Percentiles rank a stretch among this genome's conserved stretches.
Conservation (phyloP, 1,140 invertebrate genomes). For the Vollenhovia emeryi region DNA sequence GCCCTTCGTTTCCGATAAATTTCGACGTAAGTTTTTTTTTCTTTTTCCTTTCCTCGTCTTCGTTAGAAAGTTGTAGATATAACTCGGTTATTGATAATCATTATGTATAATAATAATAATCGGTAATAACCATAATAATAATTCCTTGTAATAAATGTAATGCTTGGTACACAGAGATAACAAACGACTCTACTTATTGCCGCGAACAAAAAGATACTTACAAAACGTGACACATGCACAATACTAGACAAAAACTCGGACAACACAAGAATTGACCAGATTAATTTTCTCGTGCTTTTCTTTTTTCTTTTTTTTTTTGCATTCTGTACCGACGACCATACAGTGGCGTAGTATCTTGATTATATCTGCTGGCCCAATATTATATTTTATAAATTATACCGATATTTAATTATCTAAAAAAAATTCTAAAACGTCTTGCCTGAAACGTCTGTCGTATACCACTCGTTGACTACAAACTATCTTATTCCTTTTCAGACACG, state of each 20-base stretch:
- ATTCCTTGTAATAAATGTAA: conserved; percentile 82
- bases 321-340: conserved; percentile 73
- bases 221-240: conserved; percentile 84
- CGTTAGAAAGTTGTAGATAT: conserved; percentile 68
- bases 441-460: conserved; percentile 75
- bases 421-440: conserved; percentile 81
- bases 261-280: conserved; percentile 84
- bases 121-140: conserved; percentile 68
- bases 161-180: conserved; percentile 82
- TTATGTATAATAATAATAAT: conserved; percentile 68
- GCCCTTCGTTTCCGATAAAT: conserved; percentile 62
- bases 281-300: conserved; percentile 76
- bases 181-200: conserved; percentile 77
- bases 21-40: conserved; percentile 44
- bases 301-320: conserved; percentile 64
- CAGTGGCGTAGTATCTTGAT: conserved; percentile 72
- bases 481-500: conserved; percentile 54
- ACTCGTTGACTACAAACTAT: conserved; percentile 61
- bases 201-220: conserved; percentile 82
- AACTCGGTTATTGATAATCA: conserved; percentile 69
- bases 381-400: conserved; percentile 78
- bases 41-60: conserved; percentile 19
- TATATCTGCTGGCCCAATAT: conserved; percentile 72
- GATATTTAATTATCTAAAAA: conserved; percentile 83
- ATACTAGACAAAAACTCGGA: conserved; percentile 83